These are phyloP conservation scores for Astreopora myriophthalma DNA, from an alignment of 64 coral and sea anemone species.

Conservation along the genomic window DNA sequence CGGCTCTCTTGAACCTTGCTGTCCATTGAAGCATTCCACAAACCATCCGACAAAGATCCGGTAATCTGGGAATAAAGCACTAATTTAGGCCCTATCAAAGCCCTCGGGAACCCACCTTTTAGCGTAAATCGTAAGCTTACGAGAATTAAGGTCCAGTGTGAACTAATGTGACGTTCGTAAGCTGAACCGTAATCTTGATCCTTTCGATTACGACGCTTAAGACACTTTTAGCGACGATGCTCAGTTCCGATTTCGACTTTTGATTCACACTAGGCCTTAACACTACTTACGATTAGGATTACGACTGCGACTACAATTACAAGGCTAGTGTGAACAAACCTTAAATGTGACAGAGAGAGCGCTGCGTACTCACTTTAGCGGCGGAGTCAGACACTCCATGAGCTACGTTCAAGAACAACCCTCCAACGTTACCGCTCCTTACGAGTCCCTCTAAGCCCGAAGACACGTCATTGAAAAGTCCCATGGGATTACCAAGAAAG, in stretches of 20 bases:
- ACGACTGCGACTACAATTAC: too few species aligned
- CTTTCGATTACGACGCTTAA: too few species aligned
- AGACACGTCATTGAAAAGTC: slow-evolving; percentile 94
- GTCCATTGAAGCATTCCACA: slow-evolving; percentile 96
- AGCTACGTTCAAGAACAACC: slow-evolving; percentile 90
- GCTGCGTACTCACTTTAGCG: slow-evolving; percentile 69
- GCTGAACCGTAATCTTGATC: too few species aligned
- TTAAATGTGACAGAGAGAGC: not conserved
- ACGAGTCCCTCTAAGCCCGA: slow-evolving; percentile 94
- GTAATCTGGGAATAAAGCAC: slow-evolving; percentile 53
- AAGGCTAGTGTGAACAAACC: too few species aligned
- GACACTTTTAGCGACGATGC: too few species aligned
- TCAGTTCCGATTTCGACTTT: too few species aligned
- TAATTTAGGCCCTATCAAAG: too few species aligned
- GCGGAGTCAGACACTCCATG: slow-evolving; percentile 95
- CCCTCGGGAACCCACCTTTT: not conserved
- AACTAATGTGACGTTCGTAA: too few species aligned
- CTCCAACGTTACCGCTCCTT: slow-evolving; percentile 92
- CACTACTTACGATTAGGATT: too few species aligned
- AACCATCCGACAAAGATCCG: slow-evolving; percentile 91
- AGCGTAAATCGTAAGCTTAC: too few species aligned
- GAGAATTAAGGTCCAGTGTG: too few species aligned
- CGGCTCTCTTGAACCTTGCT: slow-evolving; percentile 87
- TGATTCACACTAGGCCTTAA: too few species aligned
- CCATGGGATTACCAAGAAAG: slow-evolving; percentile 98